A percentile compares a stretch with the other conserved stretches of the same genome.
Conservation (phyloP, 2,113 vertebrate genomes). For the Cheirogaleus medius region DNA sequence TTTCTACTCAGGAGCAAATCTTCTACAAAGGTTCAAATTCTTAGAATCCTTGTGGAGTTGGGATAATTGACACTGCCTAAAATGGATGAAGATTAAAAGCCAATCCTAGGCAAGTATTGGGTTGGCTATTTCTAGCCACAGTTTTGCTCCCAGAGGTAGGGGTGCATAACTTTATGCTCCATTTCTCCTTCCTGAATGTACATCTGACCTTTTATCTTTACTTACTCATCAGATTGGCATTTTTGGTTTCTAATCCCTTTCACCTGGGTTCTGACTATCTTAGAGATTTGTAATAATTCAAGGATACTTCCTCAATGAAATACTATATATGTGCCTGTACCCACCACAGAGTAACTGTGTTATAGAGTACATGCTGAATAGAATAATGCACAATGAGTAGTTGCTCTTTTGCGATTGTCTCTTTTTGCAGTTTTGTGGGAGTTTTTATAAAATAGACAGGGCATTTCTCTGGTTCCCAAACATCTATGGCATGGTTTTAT, state of each 20-base stretch:
- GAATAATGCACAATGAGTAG: background rate
- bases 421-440: background rate
- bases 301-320: background rate
- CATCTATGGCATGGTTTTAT: background rate
- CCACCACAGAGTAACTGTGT: background rate
- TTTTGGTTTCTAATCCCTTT: slow-evolving; percentile 38
- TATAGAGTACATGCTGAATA: background rate
- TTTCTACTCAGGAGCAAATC: slow-evolving; percentile 4
- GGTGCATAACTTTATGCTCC: background rate
- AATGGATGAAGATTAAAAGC: slow-evolving; percentile 10
- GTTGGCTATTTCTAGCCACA: background rate
- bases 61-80: background rate
- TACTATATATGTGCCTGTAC: background rate
- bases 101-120: background rate
- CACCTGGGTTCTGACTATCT: background rate
- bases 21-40: slow-evolving; percentile 36
- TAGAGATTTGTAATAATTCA: slow-evolving; percentile 31
- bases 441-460: background rate
- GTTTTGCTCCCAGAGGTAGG: slow-evolving; percentile 24
- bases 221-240: background rate
- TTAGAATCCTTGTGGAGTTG: background rate
- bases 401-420: background rate
- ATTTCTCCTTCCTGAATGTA: background rate
- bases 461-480: background rate
- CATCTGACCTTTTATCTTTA: background rate